A percentile compares a stretch with the other conserved stretches of the same genome.
phyloP scores from a whole-genome alignment of 2,113 vertebrate genomes.

The Epinephelus cyanopodus region DNA sequence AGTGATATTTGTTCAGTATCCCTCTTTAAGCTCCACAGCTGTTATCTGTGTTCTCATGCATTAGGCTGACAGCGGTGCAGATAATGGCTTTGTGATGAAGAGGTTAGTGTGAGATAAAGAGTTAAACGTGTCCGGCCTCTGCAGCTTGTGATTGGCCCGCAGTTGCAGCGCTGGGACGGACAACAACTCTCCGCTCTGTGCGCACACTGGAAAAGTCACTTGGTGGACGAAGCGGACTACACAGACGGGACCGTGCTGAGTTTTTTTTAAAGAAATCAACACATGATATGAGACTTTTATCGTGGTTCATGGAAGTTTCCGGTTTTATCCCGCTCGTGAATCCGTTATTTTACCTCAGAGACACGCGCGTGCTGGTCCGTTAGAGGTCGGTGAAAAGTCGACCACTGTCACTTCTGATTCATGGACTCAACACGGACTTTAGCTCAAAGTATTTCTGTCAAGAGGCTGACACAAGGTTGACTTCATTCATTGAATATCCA shows the following conservation, averaged over 20 bases:
- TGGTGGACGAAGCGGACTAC: conserved; percentile 44
- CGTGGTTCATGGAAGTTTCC: conserved; percentile 19
- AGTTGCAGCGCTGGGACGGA: conserved; percentile 66
- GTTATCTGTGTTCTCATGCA: neutral
- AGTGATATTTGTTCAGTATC: neutral
- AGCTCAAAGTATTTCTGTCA: conserved; percentile 48
- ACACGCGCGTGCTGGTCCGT: conserved; percentile 5
- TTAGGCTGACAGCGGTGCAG: conserved; percentile 6
- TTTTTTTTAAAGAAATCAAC: neutral
- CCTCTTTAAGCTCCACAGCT: neutral
- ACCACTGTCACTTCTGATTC: conserved; percentile 68
- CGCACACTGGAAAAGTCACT: conserved; percentile 58
- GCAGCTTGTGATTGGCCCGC: conserved; percentile 72
- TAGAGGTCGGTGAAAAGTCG: conserved; percentile 56
- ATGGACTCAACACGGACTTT: conserved; percentile 74
- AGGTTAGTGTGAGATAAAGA: conserved; percentile 43
- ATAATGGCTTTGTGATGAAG: conserved; percentile 19
- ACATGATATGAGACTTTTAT: neutral
- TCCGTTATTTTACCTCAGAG: conserved; percentile 10
- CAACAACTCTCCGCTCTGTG: conserved; percentile 50
- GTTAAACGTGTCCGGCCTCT: conserved; percentile 57
- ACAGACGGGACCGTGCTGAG: neutral
- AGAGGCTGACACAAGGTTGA: conserved; percentile 58
- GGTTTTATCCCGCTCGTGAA: neutral
- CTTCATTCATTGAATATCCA: conserved; percentile 56